Percentiles rank a stretch among this genome's conserved stretches.
phyloP scores from a whole-genome alignment of 2,113 vertebrate genomes.

The Todiramphus chloris region DNA sequence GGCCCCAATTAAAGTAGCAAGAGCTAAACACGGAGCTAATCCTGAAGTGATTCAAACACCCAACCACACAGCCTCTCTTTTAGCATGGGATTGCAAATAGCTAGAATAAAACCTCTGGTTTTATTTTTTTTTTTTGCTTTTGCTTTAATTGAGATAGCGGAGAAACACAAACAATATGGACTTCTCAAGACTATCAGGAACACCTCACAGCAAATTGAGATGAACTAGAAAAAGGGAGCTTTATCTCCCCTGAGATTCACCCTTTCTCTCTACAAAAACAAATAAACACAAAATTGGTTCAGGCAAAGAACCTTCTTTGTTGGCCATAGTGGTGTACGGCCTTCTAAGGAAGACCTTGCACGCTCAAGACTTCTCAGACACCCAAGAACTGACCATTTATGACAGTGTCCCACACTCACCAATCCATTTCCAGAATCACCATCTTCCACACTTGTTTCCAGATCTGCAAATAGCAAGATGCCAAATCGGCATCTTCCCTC shows the following conservation, averaged over 20 bases:
- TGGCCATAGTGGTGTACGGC: too few species aligned
- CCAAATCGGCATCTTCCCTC: neutral
- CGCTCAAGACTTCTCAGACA: neutral
- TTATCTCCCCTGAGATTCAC: neutral
- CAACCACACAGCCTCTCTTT: neutral
- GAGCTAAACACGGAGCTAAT: neutral
- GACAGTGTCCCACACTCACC: rapidly evolving
- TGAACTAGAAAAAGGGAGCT: neutral
- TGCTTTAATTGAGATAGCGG: neutral
- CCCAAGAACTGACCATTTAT: rapidly evolving
- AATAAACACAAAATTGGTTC: neutral
- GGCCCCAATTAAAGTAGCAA: neutral
- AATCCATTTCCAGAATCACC: neutral
- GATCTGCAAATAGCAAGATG: neutral
- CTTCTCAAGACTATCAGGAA: neutral
- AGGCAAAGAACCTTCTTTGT: neutral
- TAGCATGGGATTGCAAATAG: rapidly evolving
- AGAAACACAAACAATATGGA: rapidly evolving
- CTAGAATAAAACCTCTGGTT: neutral
- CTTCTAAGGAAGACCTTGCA: neutral
- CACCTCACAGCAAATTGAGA: neutral
- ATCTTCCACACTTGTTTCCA: neutral
- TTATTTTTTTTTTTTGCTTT: too few species aligned
- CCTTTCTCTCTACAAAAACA: neutral
- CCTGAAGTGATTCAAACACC: neutral